These are phyloP conservation scores for Uloborus diversus DNA, from an alignment of 1,140 invertebrate genomes.

Conservation along the genomic window DNA sequence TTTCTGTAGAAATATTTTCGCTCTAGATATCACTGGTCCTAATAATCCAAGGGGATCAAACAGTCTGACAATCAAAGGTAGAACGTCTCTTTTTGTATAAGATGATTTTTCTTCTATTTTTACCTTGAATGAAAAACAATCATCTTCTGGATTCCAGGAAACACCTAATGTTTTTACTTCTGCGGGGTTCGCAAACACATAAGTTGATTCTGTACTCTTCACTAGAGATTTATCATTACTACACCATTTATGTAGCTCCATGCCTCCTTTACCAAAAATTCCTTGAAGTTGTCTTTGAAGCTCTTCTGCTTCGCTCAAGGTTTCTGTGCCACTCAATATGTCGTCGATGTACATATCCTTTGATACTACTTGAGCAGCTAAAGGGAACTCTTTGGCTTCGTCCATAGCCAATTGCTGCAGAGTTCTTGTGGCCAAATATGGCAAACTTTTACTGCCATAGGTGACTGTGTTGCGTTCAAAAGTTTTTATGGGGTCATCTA, in stretches of 20 bases:
- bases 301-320: conserved; percentile 50
- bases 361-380: too few relatives aligned
- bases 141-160: too few relatives aligned
- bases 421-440: conserved; percentile 61
- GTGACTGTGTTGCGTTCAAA: conserved; percentile 62
- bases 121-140: too few relatives aligned
- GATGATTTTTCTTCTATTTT: too few relatives aligned
- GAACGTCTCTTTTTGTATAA: too few relatives aligned
- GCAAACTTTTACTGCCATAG: conserved; percentile 62
- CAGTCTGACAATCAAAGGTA: too few relatives aligned
- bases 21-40: too few relatives aligned
- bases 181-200: too few relatives aligned
- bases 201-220: too few relatives aligned
- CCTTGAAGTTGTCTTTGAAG: conserved; percentile 55
- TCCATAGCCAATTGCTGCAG: conserved; percentile 60
- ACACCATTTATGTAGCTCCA: background rate
- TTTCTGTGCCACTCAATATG: conserved; percentile 55
- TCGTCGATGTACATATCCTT: conserved; percentile 61
- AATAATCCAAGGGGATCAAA: too few relatives aligned
- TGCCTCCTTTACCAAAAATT: conserved; percentile 42
- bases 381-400: conserved; percentile 57
- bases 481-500: conserved; percentile 52
- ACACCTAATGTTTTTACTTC: too few relatives aligned
- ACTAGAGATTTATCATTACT: too few relatives aligned
- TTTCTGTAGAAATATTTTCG: conserved; percentile 10